These are phyloP conservation scores for Neolamprologus multifasciatus DNA, from an alignment of 2,797 vertebrate genomes.

Conservation along the genomic window DNA sequence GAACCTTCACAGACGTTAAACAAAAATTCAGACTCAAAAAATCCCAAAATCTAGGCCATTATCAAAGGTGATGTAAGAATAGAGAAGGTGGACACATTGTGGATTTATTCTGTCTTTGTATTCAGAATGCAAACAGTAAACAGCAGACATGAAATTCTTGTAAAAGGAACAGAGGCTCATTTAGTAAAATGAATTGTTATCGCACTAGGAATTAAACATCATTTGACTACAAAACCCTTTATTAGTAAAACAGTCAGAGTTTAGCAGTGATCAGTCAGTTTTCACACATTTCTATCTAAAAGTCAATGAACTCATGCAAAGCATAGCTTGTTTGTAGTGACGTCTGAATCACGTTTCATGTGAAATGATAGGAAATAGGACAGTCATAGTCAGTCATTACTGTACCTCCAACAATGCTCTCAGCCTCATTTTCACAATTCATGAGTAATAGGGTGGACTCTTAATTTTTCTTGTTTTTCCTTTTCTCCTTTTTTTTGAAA, in stretches of 20 bases:
- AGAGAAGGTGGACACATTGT: not conserved
- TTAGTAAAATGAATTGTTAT: conserved; percentile 5
- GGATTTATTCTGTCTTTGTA: conserved; percentile 23
- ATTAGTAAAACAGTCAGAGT: not conserved
- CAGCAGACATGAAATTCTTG: not conserved
- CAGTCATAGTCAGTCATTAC: not conserved
- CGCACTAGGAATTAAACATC: conserved; percentile 28
- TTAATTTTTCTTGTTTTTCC: not conserved
- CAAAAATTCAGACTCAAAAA: not conserved
- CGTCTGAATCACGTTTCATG: not conserved
- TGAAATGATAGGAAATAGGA: not conserved
- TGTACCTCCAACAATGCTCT: not conserved
- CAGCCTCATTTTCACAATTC: not conserved
- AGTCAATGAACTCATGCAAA: not conserved
- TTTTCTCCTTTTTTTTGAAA: not conserved
- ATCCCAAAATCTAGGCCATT: not conserved
- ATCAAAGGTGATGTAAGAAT: not conserved
- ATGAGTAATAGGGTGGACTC: not conserved
- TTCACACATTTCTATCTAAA: not conserved
- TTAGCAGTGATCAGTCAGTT: not conserved
- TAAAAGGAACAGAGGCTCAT: not conserved
- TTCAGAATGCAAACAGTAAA: conserved; percentile 35
- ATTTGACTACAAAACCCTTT: not conserved
- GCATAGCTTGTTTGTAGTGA: not conserved
- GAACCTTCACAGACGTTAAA: not conserved